Base-by-base conservation (phyloP, 1,140 invertebrate genomes). In the Camponotus floridanus region DNA sequence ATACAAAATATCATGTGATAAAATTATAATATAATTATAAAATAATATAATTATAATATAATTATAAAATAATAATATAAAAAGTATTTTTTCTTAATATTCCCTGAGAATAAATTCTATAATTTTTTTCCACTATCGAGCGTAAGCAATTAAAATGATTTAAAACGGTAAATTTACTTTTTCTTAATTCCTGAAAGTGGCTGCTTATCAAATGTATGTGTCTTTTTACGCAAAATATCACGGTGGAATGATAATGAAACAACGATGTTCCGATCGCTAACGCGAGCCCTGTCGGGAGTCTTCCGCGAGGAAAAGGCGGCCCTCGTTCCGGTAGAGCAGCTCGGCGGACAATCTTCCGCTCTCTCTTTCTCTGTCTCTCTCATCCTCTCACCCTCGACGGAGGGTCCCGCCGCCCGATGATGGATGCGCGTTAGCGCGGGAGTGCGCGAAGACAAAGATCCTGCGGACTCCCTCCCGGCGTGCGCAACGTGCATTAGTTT, bases 371-470 rank as follows among this genome's bases (percentile, higher is more conserved):
- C 42, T n/a, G n/a, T n/a, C n/a, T 59, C 33, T 55, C 18, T 45
- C 42, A 11, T 9, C 13, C 45, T 48, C 45, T 48, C 11, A 15
- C 13, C 15, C 68, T 87, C 88, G 68, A 87, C 76, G 68, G 70
- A 85, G 76, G 88, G 81, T 87, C 87, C 85, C 48, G 62, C 64
- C 76, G 45, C 45, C 55, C 76, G 92, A 93, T 94, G 94, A 94
- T 93, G 92, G 92, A 94, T 94, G 93, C 91, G 85, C 91, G 91
- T 93, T 94, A 92, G 93, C 92, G 93, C 94, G 93, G 93, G 92
- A 93, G 93, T 93, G 90, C 87, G 88, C 90, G 90, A 92, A 94
- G 91, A 93, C 93, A 94, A 94, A 94, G 91, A 92, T 89, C 86
- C 86, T 89, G 86, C 87, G 86, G 89, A 88, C 86, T 92, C 89